These are phyloP conservation scores for Saccopteryx leptura DNA, from an alignment of 2,113 vertebrate genomes.

Conservation along the genomic window DNA sequence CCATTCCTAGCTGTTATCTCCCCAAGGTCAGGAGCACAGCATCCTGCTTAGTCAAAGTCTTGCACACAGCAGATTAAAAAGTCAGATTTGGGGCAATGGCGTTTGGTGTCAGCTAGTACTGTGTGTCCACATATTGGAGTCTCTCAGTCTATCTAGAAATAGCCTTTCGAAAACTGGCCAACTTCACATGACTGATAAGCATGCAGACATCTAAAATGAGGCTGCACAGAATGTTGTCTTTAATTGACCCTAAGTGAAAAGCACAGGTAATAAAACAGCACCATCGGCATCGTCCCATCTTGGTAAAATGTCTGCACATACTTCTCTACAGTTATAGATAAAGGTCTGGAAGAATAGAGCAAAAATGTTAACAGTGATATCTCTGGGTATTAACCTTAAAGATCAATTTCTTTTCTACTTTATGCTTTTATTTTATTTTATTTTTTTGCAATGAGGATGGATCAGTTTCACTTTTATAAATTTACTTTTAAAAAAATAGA, in stretches of 20 bases:
- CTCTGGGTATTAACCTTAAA: slow-evolving; percentile 24
- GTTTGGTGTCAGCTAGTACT: neutral
- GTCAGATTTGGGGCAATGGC: neutral
- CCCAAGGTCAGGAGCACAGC: neutral
- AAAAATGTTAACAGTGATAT: neutral
- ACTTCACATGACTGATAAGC: neutral
- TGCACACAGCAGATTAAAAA: neutral
- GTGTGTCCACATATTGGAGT: neutral
- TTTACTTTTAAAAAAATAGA: slow-evolving; percentile 44
- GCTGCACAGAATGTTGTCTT: neutral
- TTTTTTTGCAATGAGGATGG: neutral
- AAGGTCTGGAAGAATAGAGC: neutral
- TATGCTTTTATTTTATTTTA: neutral
- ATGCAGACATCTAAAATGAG: slow-evolving; percentile 1
- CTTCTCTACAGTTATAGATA: neutral
- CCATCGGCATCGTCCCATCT: neutral
- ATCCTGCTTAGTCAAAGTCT: neutral
- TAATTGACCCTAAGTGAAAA: neutral
- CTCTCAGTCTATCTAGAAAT: slow-evolving; percentile 14
- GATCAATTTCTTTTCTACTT: slow-evolving; percentile 5
- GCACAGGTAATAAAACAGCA: neutral
- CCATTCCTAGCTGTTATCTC: neutral
- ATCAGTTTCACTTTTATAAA: slow-evolving; percentile 26
- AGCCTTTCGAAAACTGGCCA: neutral
- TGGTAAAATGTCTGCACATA: neutral